These are phyloP conservation scores for Anarrhichthys ocellatus DNA, from an alignment of 2,113 vertebrate genomes.

Conservation along the genomic window DNA sequence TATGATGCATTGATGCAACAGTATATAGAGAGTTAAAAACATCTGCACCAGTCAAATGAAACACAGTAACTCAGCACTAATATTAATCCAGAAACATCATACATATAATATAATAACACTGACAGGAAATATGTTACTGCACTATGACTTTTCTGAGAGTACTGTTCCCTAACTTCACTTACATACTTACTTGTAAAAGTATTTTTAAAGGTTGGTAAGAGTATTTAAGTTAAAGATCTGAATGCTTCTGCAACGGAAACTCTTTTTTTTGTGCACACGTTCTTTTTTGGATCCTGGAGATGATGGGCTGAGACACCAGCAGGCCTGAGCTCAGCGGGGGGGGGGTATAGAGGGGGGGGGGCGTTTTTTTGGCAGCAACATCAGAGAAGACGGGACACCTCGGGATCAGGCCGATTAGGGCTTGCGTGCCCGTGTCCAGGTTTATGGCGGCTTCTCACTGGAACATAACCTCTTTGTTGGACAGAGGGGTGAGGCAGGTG, in stretches of 20 bases:
- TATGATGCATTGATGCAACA: too few species aligned
- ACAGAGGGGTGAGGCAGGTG: constrained; percentile 67
- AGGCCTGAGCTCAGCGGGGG: constrained; percentile 41
- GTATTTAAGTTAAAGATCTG: background rate
- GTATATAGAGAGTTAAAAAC: background rate
- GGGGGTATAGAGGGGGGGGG: background rate
- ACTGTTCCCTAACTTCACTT: background rate
- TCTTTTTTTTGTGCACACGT: background rate
- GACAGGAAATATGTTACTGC: background rate
- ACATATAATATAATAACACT: background rate
- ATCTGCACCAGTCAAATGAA: background rate
- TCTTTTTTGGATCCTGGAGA: background rate
- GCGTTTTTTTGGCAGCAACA: constrained; percentile 52
- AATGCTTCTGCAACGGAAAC: background rate
- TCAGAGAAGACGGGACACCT: constrained; percentile 69
- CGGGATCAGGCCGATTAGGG: constrained; percentile 68
- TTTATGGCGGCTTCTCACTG: constrained; percentile 67
- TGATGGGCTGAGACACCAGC: constrained; percentile 14
- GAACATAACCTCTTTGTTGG: constrained; percentile 72
- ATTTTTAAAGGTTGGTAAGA: background rate
- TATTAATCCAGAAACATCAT: background rate
- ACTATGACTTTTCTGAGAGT: background rate
- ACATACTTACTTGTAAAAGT: background rate
- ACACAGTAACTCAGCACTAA: background rate
- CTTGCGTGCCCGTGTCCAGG: constrained; percentile 57